Conservation (phyloP, 2,888 invertebrate species). For the Parnassius orleans region DNA sequence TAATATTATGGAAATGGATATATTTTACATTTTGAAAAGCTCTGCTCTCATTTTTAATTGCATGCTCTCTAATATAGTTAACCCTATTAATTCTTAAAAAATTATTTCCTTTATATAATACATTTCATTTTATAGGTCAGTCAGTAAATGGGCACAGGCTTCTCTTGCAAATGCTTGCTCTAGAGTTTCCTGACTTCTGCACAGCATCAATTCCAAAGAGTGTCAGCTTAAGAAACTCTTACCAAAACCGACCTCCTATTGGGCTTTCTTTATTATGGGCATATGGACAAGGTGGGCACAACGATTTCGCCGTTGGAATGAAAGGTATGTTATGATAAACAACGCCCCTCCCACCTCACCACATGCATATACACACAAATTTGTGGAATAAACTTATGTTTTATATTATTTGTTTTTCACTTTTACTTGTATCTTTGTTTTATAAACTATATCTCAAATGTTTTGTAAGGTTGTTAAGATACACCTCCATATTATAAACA, state of each 20-base stretch:
- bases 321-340: constrained; percentile 70
- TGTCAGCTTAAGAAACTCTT: constrained; percentile 84
- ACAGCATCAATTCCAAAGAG: constrained; percentile 82
- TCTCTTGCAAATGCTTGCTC: constrained; percentile 85
- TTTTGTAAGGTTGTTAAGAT: background rate
- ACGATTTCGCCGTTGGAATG: constrained; percentile 83
- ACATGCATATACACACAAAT: too few relatives aligned
- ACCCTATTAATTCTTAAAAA: too few relatives aligned
- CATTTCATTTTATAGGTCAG: constrained; percentile 53
- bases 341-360: too few relatives aligned
- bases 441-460: too few relatives aligned
- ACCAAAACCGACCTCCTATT: constrained; percentile 87
- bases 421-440: too few relatives aligned
- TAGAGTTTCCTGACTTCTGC: constrained; percentile 83
- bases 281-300: constrained; percentile 86
- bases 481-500: constrained; percentile 6
- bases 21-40: too few relatives aligned
- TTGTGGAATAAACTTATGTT: too few relatives aligned
- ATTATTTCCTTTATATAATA: too few relatives aligned
- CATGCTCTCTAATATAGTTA: too few relatives aligned
- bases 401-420: too few relatives aligned
- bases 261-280: constrained; percentile 88
- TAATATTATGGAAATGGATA: too few relatives aligned
- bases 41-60: too few relatives aligned
- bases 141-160: constrained; percentile 85